Base-by-base conservation (phyloP, 2,888 invertebrate species). In the Tenthredo distinguenda region DNA sequence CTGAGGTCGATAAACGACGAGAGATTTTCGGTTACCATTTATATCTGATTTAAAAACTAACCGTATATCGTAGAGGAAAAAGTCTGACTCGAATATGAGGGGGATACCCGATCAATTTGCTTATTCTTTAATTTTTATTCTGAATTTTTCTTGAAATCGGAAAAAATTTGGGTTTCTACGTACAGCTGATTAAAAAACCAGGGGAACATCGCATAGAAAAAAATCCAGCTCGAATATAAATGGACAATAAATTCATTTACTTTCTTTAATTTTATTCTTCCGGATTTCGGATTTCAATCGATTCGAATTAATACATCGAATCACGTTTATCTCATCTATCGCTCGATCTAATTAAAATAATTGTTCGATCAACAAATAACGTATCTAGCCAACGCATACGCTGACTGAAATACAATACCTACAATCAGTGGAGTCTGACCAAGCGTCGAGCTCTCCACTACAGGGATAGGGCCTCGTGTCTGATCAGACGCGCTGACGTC, bases 381-480 rank as follows among this genome's bases (percentile, higher is more conserved):
- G 6, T 68, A 68, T 34, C 1, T 6, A 15, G 34, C 26, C 1
- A 68, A 26, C 31, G 68, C 15, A 68, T 68, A 5, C 62, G 34
- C 15, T 34, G 18, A 26, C 21, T 43, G 72, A 40, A 21, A 74
- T 43, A 43, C 21, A 21, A 40, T 18, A n/a, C 31, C 34, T 7
- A 40, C 4, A 40, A 40, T 81, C 62, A 58, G n/a, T 77, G 18
- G 55, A 9, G 81, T 15, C 81, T 40, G 81, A 58, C 58, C 81
- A 40, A 15, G 81, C 81, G 21, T 81, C 34, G 81, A 81, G 15
- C 81, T 81, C 58, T 81, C 62, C 15, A 62, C 81, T 81, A 4
- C 81, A 81, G 81, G 81, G 81, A 62, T 81, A 62, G 62, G 34
- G 40, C 81, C 81, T n/a, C 40, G 81, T 18, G 62, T 81, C 21